These are phyloP conservation scores for Athalia rosae DNA, from an alignment of 2,888 invertebrate genomes.

Conservation along the genomic window DNA sequence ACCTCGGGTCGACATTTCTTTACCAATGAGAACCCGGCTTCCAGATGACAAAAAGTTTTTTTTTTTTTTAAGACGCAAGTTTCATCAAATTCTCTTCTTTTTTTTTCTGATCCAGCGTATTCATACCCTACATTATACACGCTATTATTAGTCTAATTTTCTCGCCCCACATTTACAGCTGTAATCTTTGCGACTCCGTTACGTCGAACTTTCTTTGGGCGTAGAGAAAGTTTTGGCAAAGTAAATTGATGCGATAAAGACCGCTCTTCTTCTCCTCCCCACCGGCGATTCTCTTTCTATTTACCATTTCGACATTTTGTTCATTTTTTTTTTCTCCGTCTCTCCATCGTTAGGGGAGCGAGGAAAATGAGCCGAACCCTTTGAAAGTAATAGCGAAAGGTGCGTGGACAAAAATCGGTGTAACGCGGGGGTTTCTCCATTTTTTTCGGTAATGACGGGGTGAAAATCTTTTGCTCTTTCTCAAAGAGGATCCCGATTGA, in stretches of 20 bases:
- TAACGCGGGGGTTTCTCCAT: background rate
- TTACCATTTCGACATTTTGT: background rate
- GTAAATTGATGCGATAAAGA: slow-evolving; percentile 38
- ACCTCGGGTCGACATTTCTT: background rate
- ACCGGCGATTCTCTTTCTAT: background rate
- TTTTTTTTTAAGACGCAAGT: background rate
- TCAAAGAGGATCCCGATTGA: no score
- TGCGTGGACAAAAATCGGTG: background rate
- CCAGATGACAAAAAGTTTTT: background rate
- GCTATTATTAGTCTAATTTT: slow-evolving; percentile 21
- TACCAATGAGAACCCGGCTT: no score
- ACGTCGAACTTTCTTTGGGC: slow-evolving; percentile 9
- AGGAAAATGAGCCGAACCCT: slow-evolving; percentile 11
- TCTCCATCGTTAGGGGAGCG: background rate
- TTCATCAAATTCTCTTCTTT: background rate
- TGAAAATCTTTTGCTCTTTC: no score
- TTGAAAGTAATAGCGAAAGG: slow-evolving; percentile 1
- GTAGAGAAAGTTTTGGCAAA: slow-evolving; percentile 13
- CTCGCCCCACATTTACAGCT: background rate
- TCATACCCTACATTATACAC: background rate
- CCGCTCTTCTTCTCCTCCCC: slow-evolving; percentile 3
- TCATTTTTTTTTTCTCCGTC: background rate
- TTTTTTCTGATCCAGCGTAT: background rate
- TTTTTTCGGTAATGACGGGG: background rate
- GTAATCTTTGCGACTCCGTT: slow-evolving; percentile 5